Conservation (phyloP, 2,797 vertebrate genomes). For the Eremophila alpestris region DNA sequence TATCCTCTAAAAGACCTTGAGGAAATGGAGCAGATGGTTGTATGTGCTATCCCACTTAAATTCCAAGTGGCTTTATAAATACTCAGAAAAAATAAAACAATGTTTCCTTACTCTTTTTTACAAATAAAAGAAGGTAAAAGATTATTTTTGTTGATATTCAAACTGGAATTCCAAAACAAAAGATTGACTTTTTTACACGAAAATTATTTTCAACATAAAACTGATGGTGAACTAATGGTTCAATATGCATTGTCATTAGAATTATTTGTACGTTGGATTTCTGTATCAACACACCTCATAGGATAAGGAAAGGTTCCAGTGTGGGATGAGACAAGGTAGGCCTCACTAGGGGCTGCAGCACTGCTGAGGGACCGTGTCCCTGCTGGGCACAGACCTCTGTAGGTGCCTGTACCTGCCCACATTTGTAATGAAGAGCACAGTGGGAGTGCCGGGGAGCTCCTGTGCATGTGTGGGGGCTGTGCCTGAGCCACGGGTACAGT, state of each 20-base stretch:
- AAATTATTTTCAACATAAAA: background rate
- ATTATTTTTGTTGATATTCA: background rate
- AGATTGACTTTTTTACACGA: background rate
- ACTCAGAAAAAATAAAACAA: background rate
- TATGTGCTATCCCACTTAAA: background rate
- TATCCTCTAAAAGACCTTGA: constrained; percentile 58
- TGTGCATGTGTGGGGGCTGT: background rate
- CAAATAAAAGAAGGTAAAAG: background rate
- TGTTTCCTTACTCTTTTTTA: background rate
- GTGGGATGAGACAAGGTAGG: background rate
- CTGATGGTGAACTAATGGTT: background rate
- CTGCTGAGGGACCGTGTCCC: background rate
- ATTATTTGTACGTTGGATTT: background rate
- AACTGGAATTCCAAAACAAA: background rate
- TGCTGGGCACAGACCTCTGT: background rate
- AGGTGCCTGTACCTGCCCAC: background rate
- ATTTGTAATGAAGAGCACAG: background rate
- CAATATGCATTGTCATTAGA: background rate
- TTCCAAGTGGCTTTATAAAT: constrained; percentile 20
- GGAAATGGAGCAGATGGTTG: constrained; percentile 54
- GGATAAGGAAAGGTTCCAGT: background rate
- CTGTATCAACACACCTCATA: background rate
- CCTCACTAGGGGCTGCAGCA: background rate
- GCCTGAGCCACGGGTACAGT: background rate
- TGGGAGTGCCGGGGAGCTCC: background rate